These are phyloP conservation scores for Hylaea fasciaria DNA, from an alignment of 2,888 invertebrate species.

Conservation along the genomic window DNA sequence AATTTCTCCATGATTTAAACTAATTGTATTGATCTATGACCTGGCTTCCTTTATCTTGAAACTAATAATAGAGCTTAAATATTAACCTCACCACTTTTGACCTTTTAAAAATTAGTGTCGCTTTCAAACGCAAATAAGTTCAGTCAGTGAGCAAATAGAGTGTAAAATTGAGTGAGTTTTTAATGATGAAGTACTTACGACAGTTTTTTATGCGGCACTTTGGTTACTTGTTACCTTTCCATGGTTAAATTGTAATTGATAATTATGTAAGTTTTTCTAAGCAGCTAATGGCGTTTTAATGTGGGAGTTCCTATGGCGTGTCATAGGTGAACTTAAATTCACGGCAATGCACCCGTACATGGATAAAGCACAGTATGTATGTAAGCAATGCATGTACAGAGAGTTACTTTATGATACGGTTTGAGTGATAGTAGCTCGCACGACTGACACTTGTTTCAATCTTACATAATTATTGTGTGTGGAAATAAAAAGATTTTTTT, in stretches of 20 bases:
- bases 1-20: constrained; percentile 14
- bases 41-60: constrained; percentile 21
- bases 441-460: no score
- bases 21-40: constrained; percentile 12
- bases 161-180: background rate
- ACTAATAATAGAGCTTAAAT: constrained; percentile 24
- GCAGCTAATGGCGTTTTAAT: constrained; percentile 65
- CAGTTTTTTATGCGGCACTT: background rate
- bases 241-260: constrained; percentile 44
- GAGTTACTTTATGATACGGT: no score
- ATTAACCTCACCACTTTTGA: constrained; percentile 16
- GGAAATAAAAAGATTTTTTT: no score
- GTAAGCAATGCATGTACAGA: no score
- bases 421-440: no score
- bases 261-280: constrained; percentile 52
- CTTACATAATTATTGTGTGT: no score
- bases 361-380: no score
- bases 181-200: background rate
- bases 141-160: background rate
- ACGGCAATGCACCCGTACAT: background rate
- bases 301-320: constrained; percentile 62
- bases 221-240: constrained; percentile 9
- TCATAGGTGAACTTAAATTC: constrained; percentile 61
- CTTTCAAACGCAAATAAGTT: constrained; percentile 1
- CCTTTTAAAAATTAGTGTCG: constrained; percentile 1